These are phyloP conservation scores for Drosophila paucipuncta DNA, from an alignment of 2,888 invertebrate species.

Conservation along the genomic window DNA sequence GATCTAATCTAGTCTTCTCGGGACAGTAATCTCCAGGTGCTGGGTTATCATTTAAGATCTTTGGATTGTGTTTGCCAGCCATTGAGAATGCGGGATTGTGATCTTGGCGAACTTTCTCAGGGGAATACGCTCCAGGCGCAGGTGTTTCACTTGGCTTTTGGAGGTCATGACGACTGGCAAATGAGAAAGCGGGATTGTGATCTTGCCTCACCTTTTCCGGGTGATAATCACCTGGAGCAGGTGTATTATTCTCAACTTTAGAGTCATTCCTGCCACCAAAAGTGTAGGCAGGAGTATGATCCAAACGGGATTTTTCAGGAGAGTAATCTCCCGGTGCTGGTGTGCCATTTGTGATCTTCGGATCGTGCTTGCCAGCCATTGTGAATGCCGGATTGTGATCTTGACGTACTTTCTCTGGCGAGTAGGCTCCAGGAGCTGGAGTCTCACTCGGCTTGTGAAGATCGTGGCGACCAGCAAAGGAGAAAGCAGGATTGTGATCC, in stretches of 20 bases:
- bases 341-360: slow-evolving; percentile 56
- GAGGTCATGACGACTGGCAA: slow-evolving; percentile 89
- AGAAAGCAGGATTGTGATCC: slow-evolving; percentile 35
- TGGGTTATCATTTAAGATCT: slow-evolving; percentile 87
- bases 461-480: too few species aligned
- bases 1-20: slow-evolving; percentile 86
- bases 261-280: slow-evolving; percentile 82
- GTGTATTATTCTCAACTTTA: slow-evolving; percentile 81
- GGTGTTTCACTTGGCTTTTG: slow-evolving; percentile 88
- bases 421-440: too few species aligned
- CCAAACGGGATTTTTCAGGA: slow-evolving; percentile 87
- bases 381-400: slow-evolving; percentile 86
- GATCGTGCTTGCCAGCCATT: slow-evolving; percentile 81
- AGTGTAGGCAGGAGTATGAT: slow-evolving; percentile 87
- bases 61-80: slow-evolving; percentile 86
- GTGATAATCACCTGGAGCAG: slow-evolving; percentile 86
- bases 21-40: slow-evolving; percentile 87
- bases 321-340: slow-evolving; percentile 86
- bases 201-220: slow-evolving; percentile 87
- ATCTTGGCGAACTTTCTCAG: slow-evolving; percentile 85
- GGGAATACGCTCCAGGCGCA: slow-evolving; percentile 88
- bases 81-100: slow-evolving; percentile 87
- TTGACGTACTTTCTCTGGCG: slow-evolving; percentile 84
- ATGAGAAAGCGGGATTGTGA: slow-evolving; percentile 88
- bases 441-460: too few species aligned